Evolutionary conservation across 2,797 vertebrate species (phyloP), one percentile per base, ranked within the genome.

Genomic region (Peromyscus aztecus): DNA sequence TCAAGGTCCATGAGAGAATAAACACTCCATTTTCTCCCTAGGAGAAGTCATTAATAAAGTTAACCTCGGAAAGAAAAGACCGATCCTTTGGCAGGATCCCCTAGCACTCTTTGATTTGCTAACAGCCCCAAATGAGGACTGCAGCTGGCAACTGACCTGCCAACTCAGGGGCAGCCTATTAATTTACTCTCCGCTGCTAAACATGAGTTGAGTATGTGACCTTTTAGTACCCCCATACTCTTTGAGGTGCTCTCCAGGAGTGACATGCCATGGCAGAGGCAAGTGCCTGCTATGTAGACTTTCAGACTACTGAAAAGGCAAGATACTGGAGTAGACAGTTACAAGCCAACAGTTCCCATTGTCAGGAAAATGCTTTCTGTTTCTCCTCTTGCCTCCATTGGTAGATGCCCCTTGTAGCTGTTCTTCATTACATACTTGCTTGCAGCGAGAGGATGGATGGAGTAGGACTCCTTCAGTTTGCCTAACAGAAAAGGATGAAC

Each of bases 401-500:
- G 23, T 87, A 91, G 49, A 65, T 93, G 76, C 31, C 59, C 73
- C 0, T 73, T 17, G 83, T 86, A 61, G 37, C 61, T 71, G 4
- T 63, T 91, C 55, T 95, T 89, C 63, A 81, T 78, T 89, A 93
- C 83, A n/a, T 43, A 65, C 5, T 85, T 90, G 69, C n/a, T 91
- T 11, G 4, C 7, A 46, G 40, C 14, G 29, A 91, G 80, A 61
- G 57, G 89, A 59, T 46, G 13, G 76, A 37, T 95, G 31, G 76
- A 40, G 19, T 57, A 31, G 40, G 93, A 43, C 52, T 95, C 55
- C 69, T 77, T 92, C 57, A 2, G 46, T 90, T 98, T 98, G 14
- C 3, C 92, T 82, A 94, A 94, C 96, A 81, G 93, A 94, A 81
- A 94, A 94, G 89, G 97, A 97, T 92, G 97, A 97, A 98, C 98